These are phyloP conservation scores for Plumapathes pennacea DNA, from an alignment of 92 coral and sea anemone genomes.

Conservation along the genomic window DNA sequence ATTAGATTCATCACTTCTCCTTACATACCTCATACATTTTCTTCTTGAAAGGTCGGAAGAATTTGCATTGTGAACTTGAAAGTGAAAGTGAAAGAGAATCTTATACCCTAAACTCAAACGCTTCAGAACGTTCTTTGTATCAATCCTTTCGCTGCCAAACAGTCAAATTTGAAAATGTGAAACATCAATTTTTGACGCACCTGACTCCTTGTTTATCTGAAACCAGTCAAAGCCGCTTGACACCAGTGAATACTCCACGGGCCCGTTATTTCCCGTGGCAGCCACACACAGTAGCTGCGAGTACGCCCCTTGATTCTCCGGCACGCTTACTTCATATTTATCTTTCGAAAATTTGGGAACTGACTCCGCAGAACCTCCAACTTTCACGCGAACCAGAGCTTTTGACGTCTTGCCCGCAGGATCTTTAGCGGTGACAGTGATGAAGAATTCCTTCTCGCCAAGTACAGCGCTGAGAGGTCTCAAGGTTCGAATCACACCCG, in stretches of 20 bases:
- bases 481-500: constrained; percentile 67
- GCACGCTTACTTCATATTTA: constrained; percentile 39
- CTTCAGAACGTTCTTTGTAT: too few species aligned
- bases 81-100: too few species aligned
- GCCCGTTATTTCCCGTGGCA: constrained; percentile 55
- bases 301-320: constrained; percentile 61
- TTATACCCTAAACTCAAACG: too few species aligned
- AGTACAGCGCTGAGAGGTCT: constrained; percentile 21
- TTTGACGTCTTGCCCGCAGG: constrained; percentile 25
- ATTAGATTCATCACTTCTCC: too few species aligned
- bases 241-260: constrained; percentile 55
- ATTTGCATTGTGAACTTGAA: too few species aligned
- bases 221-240: constrained; percentile 43
- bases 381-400: constrained; percentile 49
- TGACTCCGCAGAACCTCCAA: constrained; percentile 21
- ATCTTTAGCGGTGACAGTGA: constrained; percentile 37
- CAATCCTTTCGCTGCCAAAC: too few species aligned
- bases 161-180: too few species aligned
- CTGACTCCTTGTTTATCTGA: constrained; percentile 48
- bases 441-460: constrained; percentile 43
- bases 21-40: too few species aligned
- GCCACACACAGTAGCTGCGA: constrained; percentile 73
- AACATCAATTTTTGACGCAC: too few species aligned
- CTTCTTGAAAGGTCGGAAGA: too few species aligned
- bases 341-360: constrained; percentile 40